These are phyloP conservation scores for Zaprionus africanus DNA, from an alignment of 1,140 invertebrate species.

Conservation along the genomic window DNA sequence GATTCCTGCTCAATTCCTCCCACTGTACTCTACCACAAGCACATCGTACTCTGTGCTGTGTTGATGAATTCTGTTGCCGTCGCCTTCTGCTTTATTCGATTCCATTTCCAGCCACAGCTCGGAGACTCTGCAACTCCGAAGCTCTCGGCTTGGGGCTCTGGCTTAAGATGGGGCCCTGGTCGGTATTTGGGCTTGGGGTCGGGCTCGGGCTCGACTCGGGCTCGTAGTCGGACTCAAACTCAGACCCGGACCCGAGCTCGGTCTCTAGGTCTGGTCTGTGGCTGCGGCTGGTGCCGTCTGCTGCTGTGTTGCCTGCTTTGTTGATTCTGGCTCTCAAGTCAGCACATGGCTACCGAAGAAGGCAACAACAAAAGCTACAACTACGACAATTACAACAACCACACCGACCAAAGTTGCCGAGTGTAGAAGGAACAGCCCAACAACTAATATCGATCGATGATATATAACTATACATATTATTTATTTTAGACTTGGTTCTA, in stretches of 20 bases:
- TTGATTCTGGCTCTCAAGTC: constrained; percentile 64
- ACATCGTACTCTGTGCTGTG: neutral
- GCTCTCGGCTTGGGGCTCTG: constrained; percentile 27
- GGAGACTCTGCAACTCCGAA: constrained; percentile 12
- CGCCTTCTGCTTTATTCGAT: constrained; percentile 44
- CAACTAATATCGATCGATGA: constrained; percentile 57
- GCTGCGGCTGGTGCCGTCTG: constrained; percentile 45
- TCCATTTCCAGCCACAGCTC: constrained; percentile 54
- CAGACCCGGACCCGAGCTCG: constrained; percentile 9
- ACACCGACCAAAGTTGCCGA: constrained; percentile 67
- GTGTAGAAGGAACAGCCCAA: constrained; percentile 44
- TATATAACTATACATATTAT: constrained; percentile 54
- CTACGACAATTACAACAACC: constrained; percentile 9
- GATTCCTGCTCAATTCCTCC: neutral
- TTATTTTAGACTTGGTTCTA: constrained; percentile 22
- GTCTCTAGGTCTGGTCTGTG: constrained; percentile 19
- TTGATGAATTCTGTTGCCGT: constrained; percentile 27
- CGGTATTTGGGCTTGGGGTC: constrained; percentile 1
- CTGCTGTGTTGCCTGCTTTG: constrained; percentile 47
- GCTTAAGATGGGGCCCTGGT: constrained; percentile 13
- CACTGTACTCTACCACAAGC: neutral
- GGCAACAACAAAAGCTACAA: constrained; percentile 11
- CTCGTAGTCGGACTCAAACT: constrained; percentile 18
- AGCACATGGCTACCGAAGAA: constrained; percentile 40
- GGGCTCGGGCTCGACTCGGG: constrained; percentile 10